Base-by-base conservation (phyloP, 1,140 invertebrate genomes). In the Drosophila oshimai region DNA sequence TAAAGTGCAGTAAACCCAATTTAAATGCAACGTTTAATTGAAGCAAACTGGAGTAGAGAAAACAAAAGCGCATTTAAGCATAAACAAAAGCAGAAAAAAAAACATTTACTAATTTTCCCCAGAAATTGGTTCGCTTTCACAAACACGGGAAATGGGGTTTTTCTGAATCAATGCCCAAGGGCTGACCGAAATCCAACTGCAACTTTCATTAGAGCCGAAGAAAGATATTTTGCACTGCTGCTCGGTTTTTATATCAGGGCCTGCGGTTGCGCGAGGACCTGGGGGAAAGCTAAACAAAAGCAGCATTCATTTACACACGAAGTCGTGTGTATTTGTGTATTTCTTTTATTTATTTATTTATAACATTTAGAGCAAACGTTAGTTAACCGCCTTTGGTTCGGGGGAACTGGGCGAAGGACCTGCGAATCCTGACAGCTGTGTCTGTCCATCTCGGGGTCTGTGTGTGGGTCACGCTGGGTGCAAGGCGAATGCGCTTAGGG, bases 401-500 rank as follows among this genome's bases (percentile, higher is more conserved):
- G 24, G 15, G 24, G 22, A 18, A 9, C 12, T 15, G 31, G 53
- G 24, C 36, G n/a, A 47, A 75, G 29, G 20, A 75, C 54, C 41
- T 58, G 68, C 62, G 69, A 73, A 76, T 83, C 55, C 78, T 68
- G 67, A 58, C 61, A 83, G 68, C 49, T 83, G 77, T 74, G 70
- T 73, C 42, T 24, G 64, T 69, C 53, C 24, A 42, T 45, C 53
- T 29, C 17, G 15, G 5, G 4, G 4, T n/a, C 3, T 15, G 12
- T 22, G 12, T 13, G 22, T 6, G 54, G 53, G 65, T 47, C 57
- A 37, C 50, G 54, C 12, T 28, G 47, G 58, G 70, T 79, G 80
- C 80, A 72, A 44, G 42, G 51, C 37, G 72, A 75, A 75, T 86
- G 80, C 80, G 80, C 80, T 72, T 80, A 47, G 80, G 76, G 75